Conservation (phyloP, 2,113 vertebrate species). For the Anhinga anhinga region DNA sequence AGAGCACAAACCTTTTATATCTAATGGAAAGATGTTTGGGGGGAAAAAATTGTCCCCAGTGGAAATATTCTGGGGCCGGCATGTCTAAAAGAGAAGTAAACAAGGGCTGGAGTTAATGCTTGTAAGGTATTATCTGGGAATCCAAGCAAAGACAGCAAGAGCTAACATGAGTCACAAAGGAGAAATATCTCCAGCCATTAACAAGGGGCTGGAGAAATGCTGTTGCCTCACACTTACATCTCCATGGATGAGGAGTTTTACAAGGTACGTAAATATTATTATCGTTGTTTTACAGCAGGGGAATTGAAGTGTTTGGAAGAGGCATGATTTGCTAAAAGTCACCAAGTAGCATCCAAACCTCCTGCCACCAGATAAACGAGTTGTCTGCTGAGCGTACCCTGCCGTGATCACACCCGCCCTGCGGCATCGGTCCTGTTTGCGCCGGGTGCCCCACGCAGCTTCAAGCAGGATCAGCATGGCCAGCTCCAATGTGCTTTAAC, state of each 20-base stretch:
- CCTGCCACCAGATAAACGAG: background rate
- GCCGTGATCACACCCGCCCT: background rate
- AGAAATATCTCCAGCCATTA: background rate
- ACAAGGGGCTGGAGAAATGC: background rate
- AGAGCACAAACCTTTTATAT: background rate
- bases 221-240: background rate
- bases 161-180: background rate
- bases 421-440: fast-evolving
- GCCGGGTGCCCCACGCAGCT: fast-evolving
- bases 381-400: background rate
- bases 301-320: background rate
- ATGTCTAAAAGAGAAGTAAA: background rate
- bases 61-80: background rate
- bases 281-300: background rate
- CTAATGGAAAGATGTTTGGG: background rate
- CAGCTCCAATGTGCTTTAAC: background rate
- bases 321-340: background rate
- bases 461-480: background rate
- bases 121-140: background rate
- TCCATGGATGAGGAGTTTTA: background rate
- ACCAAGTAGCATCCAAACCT: background rate
- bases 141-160: background rate
- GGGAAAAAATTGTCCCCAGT: too few species aligned
- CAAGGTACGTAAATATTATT: background rate
- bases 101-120: background rate